Evolutionary conservation across 2,113 vertebrate species (phyloP), one percentile per base, ranked within the genome.

Genomic region (rabbit (Oryctolagus cuniculus)): DNA sequence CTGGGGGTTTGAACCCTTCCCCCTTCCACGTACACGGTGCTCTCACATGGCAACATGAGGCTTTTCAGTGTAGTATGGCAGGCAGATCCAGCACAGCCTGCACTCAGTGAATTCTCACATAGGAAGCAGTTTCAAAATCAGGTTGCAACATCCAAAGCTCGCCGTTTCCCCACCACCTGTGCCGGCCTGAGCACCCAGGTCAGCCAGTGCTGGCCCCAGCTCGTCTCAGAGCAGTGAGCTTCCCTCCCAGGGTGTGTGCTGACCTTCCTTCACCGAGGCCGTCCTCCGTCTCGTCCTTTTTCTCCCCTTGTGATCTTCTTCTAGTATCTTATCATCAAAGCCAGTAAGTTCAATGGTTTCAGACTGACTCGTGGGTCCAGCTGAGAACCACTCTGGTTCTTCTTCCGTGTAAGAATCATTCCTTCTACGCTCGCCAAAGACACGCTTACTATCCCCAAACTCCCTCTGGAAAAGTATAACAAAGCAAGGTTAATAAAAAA

Each of bases 321-420:
- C 99, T 90, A 99, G 92, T 69, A 99, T 99, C 97, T 99, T 99
- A 67, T 99, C 99, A 90, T 99, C 99, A 97, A 99, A 99, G 63
- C 99, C 99, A 73, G 99, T 99, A 53, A 99, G 99, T 91, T 99
- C 99, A 92, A 99, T 99, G 19, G 99, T 99, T 98, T 99, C 99
- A 6, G 99, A 99, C 97, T 99, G 99, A 97, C 99, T 99, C 19
- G 99, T 99, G 69, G 99, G 99, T 83, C 99, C 99, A 44, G 97
- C 99, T 84, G 99, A 99, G 97, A 99, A 99, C 99, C 99, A 99
- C 93, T 99, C 99, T 0, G 99, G 99, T 66, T 99, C 99, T 90
- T 99, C 99, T 93, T 99, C 99, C 22, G 99, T 99, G 94, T 99
- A 99, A 0, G 99, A 99, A 95, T 99, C 99, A 89, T 99, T 99